Base-by-base conservation (phyloP, 2,113 vertebrate species). In the Callipepla californica region DNA sequence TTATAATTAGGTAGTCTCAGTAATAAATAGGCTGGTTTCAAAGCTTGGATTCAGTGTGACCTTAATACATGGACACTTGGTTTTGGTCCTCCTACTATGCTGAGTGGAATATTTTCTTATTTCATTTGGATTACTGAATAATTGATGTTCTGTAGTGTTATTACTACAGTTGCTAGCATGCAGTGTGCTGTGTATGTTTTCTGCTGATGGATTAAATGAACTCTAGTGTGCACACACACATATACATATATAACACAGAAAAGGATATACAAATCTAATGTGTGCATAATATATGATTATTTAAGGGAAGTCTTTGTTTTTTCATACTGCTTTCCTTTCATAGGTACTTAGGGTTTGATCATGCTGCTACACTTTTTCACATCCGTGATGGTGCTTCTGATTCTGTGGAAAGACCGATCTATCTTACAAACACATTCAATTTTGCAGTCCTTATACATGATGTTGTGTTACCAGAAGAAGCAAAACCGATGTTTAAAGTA, bases 291-390 rank as follows among this genome's bases (percentile, higher is more conserved):
- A 55, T 30, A 32, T 32, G 53, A 19, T n/a, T n/a, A 58, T 19
- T n/a, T 58, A 19, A 58, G 58, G 26, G 51, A 72, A 70, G 15
- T 61, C 12, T 70, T 58, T 72, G 87, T 92, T 61, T 50, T 63
- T 73, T 92, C 42, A 36, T 42, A 8, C n/a, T 91, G 58, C 78
- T 95, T 91, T 97, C 78, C 94, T 91, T 74, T 76, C 87, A 97
- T 85, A 98, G 98, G 40, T 98, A 99, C 74, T 97, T 99, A 96
- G 99, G 99, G 85, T 99, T 99, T 92, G 99, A 99, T 97, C 99
- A 99, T 80, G 98, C 99, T 57, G 98, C 98, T 36, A 99, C 99
- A 3, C 96, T 99, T 90, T 99, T 99, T 97, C 99, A 99, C 96
- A 99, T 99, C 91, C 97, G 98, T 85, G 99, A 99, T 96, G 99